Percentiles rank a stretch among this genome's conserved stretches.
Conservation (phyloP, 2,888 invertebrate genomes). For the Crematogaster levior region DNA sequence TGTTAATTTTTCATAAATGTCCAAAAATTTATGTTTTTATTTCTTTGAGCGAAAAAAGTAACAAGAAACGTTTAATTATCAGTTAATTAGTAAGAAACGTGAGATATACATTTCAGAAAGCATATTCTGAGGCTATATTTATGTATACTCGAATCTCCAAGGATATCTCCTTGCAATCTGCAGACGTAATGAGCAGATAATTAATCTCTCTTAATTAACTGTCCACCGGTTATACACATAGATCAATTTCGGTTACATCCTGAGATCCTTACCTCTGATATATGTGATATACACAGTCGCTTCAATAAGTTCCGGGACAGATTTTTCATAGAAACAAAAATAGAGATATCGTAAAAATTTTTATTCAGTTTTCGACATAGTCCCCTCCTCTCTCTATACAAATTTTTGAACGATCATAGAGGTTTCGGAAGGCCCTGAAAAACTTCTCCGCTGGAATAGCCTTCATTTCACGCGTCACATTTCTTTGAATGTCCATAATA, state of each 20-base stretch:
- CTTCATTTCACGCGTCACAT: no score
- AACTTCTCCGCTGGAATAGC: no score
- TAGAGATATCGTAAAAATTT: no score
- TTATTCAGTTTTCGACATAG: no score
- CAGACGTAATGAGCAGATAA: background rate
- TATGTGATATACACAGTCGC: background rate
- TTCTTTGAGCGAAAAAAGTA: background rate
- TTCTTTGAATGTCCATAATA: no score
- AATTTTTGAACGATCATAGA: no score
- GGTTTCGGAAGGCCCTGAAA: no score
- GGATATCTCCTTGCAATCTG: background rate
- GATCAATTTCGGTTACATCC: background rate
- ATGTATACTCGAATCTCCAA: background rate
- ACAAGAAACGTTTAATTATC: background rate
- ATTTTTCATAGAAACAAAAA: no score
- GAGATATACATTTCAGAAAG: background rate
- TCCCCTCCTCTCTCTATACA: no score
- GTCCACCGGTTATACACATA: background rate
- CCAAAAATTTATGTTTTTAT: no score
- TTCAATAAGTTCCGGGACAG: no score
- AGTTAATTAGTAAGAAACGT: constrained; percentile 2
- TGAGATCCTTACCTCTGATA: background rate
- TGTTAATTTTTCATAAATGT: background rate
- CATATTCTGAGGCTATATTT: no score
- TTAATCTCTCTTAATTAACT: constrained; percentile 1